Evolutionary conservation across 1,140 invertebrate species (phyloP).

Genomic region (Bombus picipes): DNA sequence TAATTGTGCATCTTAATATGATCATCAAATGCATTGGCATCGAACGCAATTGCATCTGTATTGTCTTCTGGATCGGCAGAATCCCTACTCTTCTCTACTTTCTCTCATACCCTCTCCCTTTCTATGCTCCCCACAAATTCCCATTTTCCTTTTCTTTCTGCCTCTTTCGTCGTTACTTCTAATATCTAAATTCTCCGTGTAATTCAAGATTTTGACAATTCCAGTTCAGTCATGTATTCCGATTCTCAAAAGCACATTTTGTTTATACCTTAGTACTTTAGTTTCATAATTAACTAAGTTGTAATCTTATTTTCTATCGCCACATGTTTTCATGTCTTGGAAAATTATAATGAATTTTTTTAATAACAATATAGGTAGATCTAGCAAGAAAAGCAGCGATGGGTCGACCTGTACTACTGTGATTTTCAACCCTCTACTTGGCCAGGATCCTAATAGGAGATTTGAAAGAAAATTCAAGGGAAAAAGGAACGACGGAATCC

Average conservation of each 20-base stretch:
- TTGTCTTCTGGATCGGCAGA: constrained; percentile 22
- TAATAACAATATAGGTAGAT: too few species aligned
- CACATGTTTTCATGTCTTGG: not conserved
- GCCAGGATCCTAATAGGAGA: not conserved
- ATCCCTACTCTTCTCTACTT: constrained; percentile 45
- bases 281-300: too few species aligned
- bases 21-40: constrained; percentile 48
- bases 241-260: too few species aligned
- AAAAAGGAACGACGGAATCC: not conserved
- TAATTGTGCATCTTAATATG: constrained; percentile 16
- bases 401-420: not conserved
- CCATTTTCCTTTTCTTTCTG: constrained; percentile 16
- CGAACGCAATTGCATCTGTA: constrained; percentile 25
- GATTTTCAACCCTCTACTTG: not conserved
- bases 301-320: too few species aligned
- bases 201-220: too few species aligned
- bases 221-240: too few species aligned
- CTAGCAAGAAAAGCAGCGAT: not conserved
- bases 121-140: constrained; percentile 18
- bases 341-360: too few species aligned
- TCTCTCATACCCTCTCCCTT: constrained; percentile 43
- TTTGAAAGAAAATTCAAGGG: not conserved
- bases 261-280: too few species aligned
- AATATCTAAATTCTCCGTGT: too few species aligned
- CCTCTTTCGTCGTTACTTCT: not conserved